phyloP scores from a whole-genome alignment of 2,113 vertebrate species.

The Typhlomys cinereus region DNA sequence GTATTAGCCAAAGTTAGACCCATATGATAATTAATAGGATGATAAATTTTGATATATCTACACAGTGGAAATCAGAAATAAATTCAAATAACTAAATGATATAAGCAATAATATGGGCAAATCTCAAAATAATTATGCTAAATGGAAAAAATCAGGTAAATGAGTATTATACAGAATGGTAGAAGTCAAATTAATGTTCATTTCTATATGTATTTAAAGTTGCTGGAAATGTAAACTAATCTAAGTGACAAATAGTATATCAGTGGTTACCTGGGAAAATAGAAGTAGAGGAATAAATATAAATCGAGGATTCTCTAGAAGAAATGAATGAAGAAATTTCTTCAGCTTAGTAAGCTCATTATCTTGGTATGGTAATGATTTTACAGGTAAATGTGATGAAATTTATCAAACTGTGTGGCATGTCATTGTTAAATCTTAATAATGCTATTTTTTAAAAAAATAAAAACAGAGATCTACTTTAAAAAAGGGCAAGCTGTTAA shows the following conservation, averaged over 20 bases:
- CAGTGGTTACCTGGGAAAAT: neutral
- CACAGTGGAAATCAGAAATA: neutral
- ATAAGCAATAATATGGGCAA: neutral
- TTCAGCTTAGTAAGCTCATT: constrained; percentile 3
- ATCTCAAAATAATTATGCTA: too few species aligned
- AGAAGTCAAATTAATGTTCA: neutral
- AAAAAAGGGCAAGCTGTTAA: neutral
- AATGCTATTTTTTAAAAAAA: neutral
- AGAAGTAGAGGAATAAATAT: neutral
- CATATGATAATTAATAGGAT: constrained; percentile 2
- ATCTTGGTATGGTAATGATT: neutral
- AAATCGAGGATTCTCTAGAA: neutral
- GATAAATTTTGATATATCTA: neutral
- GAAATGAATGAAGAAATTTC: neutral
- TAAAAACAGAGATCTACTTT: constrained; percentile 22
- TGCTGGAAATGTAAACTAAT: constrained; percentile 38
- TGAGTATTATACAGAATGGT: neutral
- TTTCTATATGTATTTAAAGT: constrained; percentile 21
- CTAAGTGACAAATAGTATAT: constrained; percentile 17
- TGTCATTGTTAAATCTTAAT: neutral
- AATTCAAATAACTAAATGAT: constrained; percentile 12
- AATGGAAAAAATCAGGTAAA: constrained; percentile 20
- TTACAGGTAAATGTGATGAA: neutral
- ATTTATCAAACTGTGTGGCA: constrained; percentile 3
- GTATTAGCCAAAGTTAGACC: neutral